Evolutionary conservation across 2,113 vertebrate species (phyloP).

Genomic region (Synchiropus splendidus): DNA sequence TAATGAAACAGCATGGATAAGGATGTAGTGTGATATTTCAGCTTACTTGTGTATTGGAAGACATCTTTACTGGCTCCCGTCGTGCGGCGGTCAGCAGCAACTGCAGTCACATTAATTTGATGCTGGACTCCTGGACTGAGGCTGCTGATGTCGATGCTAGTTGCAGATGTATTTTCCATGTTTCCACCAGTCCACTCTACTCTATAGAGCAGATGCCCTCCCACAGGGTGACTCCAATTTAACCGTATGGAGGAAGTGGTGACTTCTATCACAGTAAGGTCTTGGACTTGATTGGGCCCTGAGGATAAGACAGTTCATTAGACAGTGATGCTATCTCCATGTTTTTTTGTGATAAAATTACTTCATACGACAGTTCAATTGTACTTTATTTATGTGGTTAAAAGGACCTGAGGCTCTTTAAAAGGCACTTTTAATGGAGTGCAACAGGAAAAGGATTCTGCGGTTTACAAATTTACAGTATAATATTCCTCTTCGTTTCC

Average conservation of each 20-base stretch:
- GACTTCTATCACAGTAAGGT: neutral
- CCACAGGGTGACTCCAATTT: conserved; percentile 14
- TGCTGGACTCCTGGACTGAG: conserved; percentile 32
- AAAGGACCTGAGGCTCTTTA: too few relatives aligned
- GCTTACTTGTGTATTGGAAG: conserved; percentile 3
- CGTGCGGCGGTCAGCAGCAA: rapidly evolving
- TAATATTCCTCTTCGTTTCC: too few relatives aligned
- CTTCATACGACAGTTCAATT: too few relatives aligned
- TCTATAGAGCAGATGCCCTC: conserved; percentile 2
- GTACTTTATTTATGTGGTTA: too few relatives aligned
- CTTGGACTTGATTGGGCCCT: neutral
- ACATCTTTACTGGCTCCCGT: neutral
- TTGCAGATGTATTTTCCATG: neutral
- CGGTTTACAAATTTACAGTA: too few relatives aligned
- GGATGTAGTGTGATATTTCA: neutral
- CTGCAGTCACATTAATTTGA: neutral
- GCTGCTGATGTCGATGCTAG: conserved; percentile 4
- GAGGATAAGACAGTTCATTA: conserved; percentile 1
- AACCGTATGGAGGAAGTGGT: conserved; percentile 14
- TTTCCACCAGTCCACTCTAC: conserved; percentile 7
- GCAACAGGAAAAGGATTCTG: too few relatives aligned
- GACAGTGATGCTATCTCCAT: too few relatives aligned
- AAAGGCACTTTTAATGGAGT: too few relatives aligned
- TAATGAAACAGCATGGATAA: neutral
- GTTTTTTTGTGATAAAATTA: too few relatives aligned